Base-by-base conservation (phyloP, 2,113 vertebrate genomes). In the Trichomycterus rosablanca region DNA sequence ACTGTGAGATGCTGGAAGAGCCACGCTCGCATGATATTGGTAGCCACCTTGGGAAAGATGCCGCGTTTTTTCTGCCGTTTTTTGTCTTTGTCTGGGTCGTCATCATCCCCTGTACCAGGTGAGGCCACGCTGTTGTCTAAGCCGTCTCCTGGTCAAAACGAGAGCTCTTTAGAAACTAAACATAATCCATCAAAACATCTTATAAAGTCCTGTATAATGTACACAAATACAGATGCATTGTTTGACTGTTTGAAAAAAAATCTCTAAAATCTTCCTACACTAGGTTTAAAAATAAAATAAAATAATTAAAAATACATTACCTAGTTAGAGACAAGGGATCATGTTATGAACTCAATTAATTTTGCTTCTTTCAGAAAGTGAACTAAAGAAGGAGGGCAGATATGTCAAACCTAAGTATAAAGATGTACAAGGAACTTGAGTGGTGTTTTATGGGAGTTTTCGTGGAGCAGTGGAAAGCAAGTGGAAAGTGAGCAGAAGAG, bases 1-100 rank as follows among this genome's bases (percentile, higher is more conserved):
- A 99, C 96, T 87, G 96, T 98, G 88, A 99, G 95, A 87, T 99
- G 96, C 83, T 99, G 96, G 86, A 99, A 99, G 67, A 99, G 93
- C 96, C 96, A 98, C 0, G 95, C 95, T 87, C 96, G 91, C 96
- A 99, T 98, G 83, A 99, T 99, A 87, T 99, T 99, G 74, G 96
- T 99, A 82, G 96, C 95, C 89, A 99, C 96, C 89, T 98, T 98
- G 73, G 96, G 96, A 78, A 98, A 98, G 86, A 99, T 99, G 83
- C 96, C 95, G 70, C 95, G 89, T 80, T 99, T 99, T 90, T 99
- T 99, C 91, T 98, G 95, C 67, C 96, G 89, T 72, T 97, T 99
- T 88, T 99, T 99, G 80, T 98, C 96, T 81, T 99, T 99, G 87
- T 99, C 96, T 18, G 96, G 96, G 72, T 98, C 96, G 16, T 99